These are phyloP conservation scores for Erynnis tages DNA, from an alignment of 2,888 invertebrate genomes.

Conservation along the genomic window DNA sequence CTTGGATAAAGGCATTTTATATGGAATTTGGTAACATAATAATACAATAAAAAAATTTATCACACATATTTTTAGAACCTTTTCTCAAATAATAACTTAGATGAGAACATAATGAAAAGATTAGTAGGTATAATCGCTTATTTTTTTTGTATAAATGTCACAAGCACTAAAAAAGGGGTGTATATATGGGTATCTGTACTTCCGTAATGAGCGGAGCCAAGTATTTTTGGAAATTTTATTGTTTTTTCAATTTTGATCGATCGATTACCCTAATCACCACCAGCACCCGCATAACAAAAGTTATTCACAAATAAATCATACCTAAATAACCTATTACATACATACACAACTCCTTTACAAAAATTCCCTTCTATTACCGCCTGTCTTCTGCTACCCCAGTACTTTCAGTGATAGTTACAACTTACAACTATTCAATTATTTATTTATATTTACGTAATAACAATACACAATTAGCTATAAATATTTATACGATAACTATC, in stretches of 20 bases:
- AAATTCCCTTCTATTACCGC: conserved; percentile 53
- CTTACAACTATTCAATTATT: conserved; percentile 80
- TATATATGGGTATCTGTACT: too few species aligned
- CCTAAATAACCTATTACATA: conserved; percentile 54
- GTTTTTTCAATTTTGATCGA: conserved; percentile 3
- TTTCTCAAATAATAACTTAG: too few species aligned
- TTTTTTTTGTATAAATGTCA: too few species aligned
- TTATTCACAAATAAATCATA: conserved; percentile 44
- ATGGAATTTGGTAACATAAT: too few species aligned
- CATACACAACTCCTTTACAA: conserved; percentile 68
- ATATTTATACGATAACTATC: conserved; percentile 81
- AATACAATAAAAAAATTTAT: too few species aligned
- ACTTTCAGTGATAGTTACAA: conserved; percentile 74
- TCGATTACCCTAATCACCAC: conserved; percentile 22
- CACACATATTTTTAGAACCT: too few species aligned
- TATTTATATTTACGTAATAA: conserved; percentile 81
- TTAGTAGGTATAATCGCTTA: too few species aligned
- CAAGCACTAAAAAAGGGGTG: too few species aligned
- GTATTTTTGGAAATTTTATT: too few species aligned
- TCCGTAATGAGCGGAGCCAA: too few species aligned
- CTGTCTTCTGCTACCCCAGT: conserved; percentile 64
- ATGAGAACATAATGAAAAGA: too few species aligned
- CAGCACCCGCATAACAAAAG: conserved; percentile 40
- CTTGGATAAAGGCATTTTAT: too few species aligned
- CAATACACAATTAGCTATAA: conserved; percentile 82